Conservation (phyloP, 1,140 invertebrate genomes). For the Papilio polytes region DNA sequence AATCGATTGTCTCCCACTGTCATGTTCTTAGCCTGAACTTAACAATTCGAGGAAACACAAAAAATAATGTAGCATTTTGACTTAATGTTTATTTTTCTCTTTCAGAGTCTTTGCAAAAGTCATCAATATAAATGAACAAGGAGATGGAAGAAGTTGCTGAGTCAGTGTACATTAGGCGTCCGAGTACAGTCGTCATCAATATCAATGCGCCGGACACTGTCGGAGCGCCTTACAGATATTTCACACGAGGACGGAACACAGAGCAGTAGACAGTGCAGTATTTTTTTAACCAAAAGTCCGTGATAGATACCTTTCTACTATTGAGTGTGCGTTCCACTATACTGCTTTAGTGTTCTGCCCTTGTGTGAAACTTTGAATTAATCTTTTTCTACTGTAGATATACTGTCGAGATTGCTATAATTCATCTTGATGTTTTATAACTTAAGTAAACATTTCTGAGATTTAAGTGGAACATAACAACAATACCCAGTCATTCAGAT, state of each 20-base stretch:
- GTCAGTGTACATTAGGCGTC: slow-evolving; percentile 34
- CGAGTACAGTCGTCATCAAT: slow-evolving; percentile 37
- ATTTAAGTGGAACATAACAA: too few species aligned
- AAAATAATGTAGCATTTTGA: neutral
- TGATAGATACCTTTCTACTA: neutral
- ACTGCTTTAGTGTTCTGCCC: neutral
- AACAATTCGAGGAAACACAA: too few species aligned
- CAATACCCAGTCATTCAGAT: too few species aligned
- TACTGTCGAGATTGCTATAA: neutral
- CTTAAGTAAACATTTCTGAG: too few species aligned
- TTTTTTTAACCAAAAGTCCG: neutral
- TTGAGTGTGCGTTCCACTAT: neutral
- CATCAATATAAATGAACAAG: slow-evolving; percentile 39
- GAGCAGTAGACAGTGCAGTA: slow-evolving; percentile 12
- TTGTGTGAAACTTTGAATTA: neutral
- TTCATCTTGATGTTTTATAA: neutral
- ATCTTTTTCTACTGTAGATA: neutral
- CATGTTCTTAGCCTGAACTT: too few species aligned
- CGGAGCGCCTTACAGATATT: neutral
- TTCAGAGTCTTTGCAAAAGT: slow-evolving; percentile 2
- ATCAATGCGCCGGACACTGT: slow-evolving; percentile 40
- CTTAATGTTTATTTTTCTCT: slow-evolving; percentile 5
- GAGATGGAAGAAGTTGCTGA: slow-evolving; percentile 24
- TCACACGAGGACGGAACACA: neutral
- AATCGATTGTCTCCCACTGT: too few species aligned